Percentiles rank a stretch among this genome's conserved stretches.
Conservation (phyloP, 2,888 invertebrate species). For the Meloe dianella region DNA sequence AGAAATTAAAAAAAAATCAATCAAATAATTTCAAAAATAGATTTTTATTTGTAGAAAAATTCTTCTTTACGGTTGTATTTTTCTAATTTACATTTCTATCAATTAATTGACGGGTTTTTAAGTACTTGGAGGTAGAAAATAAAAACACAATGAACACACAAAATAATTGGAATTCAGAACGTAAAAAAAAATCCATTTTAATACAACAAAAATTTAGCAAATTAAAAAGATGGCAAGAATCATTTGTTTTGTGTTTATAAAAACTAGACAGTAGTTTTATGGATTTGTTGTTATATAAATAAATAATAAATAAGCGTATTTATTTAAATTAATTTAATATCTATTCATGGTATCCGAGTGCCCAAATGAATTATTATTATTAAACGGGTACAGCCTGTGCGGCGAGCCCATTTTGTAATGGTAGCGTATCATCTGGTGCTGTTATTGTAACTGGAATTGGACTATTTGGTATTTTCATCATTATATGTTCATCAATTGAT, state of each 20-base stretch:
- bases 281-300: not conserved
- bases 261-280: not conserved
- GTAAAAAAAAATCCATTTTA: too few species aligned
- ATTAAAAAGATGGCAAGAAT: too few species aligned
- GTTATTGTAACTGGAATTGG: constrained; percentile 60
- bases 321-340: constrained; percentile 5
- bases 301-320: constrained; percentile 7
- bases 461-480: constrained; percentile 61
- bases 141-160: too few species aligned
- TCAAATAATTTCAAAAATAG: too few species aligned
- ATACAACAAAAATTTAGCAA: too few species aligned
- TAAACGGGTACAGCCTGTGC: constrained; percentile 10
- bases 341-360: not conserved
- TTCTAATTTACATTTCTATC: constrained; percentile 7
- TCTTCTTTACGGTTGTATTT: too few species aligned
- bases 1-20: too few species aligned
- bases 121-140: too few species aligned
- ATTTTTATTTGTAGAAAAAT: too few species aligned
- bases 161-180: too few species aligned
- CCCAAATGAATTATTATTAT: not conserved
- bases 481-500: constrained; percentile 62
- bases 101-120: too few species aligned
- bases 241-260: too few species aligned
- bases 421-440: constrained; percentile 52
- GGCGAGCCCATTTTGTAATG: constrained; percentile 41